Evolutionary conservation across 1,140 invertebrate species (phyloP).

Genomic region (Lutraria rhynchaena): DNA sequence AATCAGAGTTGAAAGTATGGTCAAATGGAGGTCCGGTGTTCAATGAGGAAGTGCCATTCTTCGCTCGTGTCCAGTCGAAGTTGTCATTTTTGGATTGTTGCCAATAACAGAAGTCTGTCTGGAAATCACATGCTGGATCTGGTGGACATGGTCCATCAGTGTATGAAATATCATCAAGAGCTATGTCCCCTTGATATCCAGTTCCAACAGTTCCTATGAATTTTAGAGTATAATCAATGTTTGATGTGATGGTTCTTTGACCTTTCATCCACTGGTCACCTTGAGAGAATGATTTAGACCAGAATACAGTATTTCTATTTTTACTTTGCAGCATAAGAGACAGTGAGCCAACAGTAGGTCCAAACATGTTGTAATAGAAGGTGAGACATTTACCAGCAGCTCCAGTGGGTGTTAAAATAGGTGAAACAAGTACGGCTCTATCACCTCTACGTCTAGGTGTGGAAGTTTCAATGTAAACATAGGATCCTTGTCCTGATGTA

Average conservation of each 20-base stretch:
- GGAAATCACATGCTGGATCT: conserved; percentile 70
- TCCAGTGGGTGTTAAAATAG: conserved; percentile 65
- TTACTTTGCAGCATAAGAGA: conserved; percentile 61
- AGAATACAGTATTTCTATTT: conserved; percentile 61
- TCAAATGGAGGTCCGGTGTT: conserved; percentile 89
- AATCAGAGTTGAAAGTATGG: conserved; percentile 85
- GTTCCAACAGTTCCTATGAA: conserved; percentile 67
- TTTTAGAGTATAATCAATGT: conserved; percentile 61
- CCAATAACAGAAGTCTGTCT: conserved; percentile 75
- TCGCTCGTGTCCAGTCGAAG: conserved; percentile 75
- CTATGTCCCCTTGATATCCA: conserved; percentile 75
- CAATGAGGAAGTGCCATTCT: conserved; percentile 81
- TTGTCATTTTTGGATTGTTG: conserved; percentile 66
- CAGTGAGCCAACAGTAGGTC: conserved; percentile 76
- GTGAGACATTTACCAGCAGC: conserved; percentile 70
- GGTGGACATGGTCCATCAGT: conserved; percentile 68
- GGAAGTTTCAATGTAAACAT: conserved; percentile 76
- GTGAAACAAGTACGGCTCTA: conserved; percentile 86
- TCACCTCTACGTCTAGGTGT: conserved; percentile 83
- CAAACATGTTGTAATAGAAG: conserved; percentile 91
- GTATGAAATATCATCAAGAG: conserved; percentile 81
- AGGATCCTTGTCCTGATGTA: conserved; percentile 64
- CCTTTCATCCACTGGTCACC: conserved; percentile 67
- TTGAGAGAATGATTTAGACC: conserved; percentile 67
- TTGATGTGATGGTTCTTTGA: conserved; percentile 62